These are phyloP conservation scores for Gadus chalcogrammus DNA, from an alignment of 2,113 vertebrate genomes.

Conservation along the genomic window DNA sequence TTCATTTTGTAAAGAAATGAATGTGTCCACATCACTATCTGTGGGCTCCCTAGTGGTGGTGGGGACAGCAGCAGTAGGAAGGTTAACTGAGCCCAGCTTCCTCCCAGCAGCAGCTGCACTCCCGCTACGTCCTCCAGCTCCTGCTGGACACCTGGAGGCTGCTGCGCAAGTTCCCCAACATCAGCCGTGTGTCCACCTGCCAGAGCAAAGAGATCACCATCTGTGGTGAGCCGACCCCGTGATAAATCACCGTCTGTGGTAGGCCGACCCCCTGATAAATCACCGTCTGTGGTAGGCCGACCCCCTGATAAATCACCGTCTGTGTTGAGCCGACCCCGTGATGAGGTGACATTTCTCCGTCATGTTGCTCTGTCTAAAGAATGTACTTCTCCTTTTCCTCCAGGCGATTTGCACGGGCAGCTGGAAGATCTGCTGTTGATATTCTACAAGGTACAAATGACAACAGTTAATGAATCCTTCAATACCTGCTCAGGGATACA, in stretches of 20 bases:
- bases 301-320: constrained; percentile 71
- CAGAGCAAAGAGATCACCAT: constrained; percentile 91
- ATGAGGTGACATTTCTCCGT: background rate
- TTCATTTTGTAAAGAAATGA: too few relatives aligned
- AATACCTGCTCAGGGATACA: background rate
- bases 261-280: constrained; percentile 40
- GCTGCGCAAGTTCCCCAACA: constrained; percentile 86
- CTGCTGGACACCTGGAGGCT: constrained; percentile 84
- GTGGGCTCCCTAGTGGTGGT: too few relatives aligned
- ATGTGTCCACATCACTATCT: too few relatives aligned
- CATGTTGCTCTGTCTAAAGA: background rate
- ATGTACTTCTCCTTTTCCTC: background rate
- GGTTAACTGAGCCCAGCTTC: constrained; percentile 30
- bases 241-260: background rate
- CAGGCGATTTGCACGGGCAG: constrained; percentile 90
- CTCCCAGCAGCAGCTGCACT: constrained; percentile 90
- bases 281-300: constrained; percentile 83
- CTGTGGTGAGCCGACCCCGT: constrained; percentile 75
- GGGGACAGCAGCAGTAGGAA: background rate
- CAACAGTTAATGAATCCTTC: background rate
- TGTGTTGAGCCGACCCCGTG: constrained; percentile 73
- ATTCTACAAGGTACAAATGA: constrained; percentile 80
- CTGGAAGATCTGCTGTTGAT: constrained; percentile 87
- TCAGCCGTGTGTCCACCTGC: constrained; percentile 86
- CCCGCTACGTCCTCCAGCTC: constrained; percentile 88